These are phyloP conservation scores for Cyrtorhinus lividipennis DNA, from an alignment of 1,140 invertebrate genomes.

Conservation along the genomic window DNA sequence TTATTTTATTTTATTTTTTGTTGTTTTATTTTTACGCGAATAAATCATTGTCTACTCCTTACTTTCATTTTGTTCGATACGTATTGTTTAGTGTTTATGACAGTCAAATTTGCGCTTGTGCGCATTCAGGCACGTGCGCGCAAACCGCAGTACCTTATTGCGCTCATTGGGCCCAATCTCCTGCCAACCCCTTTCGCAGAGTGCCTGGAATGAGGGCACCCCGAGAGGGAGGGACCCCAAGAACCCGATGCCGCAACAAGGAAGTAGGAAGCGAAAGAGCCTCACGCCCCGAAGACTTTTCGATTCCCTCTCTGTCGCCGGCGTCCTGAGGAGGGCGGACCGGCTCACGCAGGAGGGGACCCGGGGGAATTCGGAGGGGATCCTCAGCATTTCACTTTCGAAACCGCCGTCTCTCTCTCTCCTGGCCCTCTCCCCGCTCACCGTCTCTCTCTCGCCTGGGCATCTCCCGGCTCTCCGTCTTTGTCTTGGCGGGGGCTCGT, in stretches of 20 bases:
- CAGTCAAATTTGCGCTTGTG: too few species aligned
- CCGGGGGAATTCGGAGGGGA: not conserved
- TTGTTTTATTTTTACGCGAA: too few species aligned
- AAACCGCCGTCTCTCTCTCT: not conserved
- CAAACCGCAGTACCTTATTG: too few species aligned
- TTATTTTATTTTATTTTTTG: too few species aligned
- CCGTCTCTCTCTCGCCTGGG: not conserved
- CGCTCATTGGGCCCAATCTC: too few species aligned
- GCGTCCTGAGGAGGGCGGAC: not conserved
- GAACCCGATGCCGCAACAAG: not conserved
- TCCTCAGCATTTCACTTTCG: not conserved
- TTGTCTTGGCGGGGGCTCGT: too few species aligned
- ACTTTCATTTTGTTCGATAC: too few species aligned
- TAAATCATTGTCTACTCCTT: too few species aligned
- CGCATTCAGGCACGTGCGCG: too few species aligned
- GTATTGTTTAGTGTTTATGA: too few species aligned
- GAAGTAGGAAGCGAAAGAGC: not conserved
- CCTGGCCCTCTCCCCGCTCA: not conserved
- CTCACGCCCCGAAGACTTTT: not conserved
- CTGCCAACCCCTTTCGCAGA: too few species aligned
- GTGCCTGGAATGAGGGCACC: not conserved
- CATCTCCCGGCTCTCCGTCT: not conserved
- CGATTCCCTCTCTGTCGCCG: not conserved
- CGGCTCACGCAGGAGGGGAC: not conserved
- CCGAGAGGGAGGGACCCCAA: not conserved